Conservation (phyloP, 2,113 vertebrate species). For the Phylloscopus trochilus region DNA sequence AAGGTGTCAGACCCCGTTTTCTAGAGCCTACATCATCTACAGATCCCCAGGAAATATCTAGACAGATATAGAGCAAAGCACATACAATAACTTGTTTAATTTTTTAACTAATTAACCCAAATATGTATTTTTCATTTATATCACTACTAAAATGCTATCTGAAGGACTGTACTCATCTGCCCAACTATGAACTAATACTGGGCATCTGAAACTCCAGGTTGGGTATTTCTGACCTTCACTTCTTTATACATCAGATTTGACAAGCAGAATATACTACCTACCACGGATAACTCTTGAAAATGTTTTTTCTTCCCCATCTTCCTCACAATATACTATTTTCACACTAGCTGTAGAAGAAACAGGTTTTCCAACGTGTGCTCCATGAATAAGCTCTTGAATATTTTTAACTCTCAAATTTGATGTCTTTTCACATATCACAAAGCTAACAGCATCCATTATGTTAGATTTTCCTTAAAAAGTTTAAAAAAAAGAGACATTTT, state of each 20-base stretch:
- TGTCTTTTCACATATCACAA: constrained; percentile 85
- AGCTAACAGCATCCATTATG: constrained; percentile 94
- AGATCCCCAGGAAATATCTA: not conserved
- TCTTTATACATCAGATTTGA: not conserved
- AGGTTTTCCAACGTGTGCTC: constrained; percentile 86
- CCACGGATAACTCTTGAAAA: constrained; percentile 84
- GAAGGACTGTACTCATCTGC: not conserved
- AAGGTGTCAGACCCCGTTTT: not conserved
- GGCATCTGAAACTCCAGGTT: not conserved
- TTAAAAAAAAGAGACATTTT: not conserved
- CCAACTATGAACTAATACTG: not conserved
- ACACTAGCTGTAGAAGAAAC: constrained; percentile 80
- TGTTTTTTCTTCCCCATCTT: constrained; percentile 77
- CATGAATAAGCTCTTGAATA: constrained; percentile 85
- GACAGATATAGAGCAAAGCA: not conserved
- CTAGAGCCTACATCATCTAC: not conserved
- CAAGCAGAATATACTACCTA: not conserved
- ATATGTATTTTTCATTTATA: not conserved
- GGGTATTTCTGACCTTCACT: not conserved
- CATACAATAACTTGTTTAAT: not conserved
- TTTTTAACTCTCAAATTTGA: constrained; percentile 83
- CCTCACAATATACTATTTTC: constrained; percentile 76
- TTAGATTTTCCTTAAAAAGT: constrained; percentile 87
- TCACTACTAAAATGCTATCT: not conserved
- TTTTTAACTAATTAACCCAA: not conserved